Conservation (phyloP, 2,797 vertebrate species). For the Microctenopoma stevenorrisi region DNA sequence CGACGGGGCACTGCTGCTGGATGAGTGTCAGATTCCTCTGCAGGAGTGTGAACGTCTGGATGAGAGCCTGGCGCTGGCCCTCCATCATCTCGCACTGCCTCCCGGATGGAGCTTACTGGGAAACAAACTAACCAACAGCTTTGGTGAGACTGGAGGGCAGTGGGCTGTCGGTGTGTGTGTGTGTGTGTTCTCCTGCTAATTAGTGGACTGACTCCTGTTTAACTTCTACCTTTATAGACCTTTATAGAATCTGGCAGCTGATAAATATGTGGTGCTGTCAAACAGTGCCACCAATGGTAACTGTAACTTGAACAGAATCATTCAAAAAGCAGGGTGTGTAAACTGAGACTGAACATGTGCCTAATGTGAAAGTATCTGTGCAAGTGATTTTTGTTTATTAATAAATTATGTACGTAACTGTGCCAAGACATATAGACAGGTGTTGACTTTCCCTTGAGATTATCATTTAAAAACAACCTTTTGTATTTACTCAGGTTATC, state of each 20-base stretch:
- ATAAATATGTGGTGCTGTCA: slow-evolving; percentile 11
- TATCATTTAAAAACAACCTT: too few species aligned
- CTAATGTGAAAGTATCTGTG: not conserved
- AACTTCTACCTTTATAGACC: slow-evolving; percentile 16
- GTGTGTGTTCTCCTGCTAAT: not conserved
- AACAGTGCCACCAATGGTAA: not conserved
- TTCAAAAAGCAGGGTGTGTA: not conserved
- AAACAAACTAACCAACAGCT: slow-evolving; percentile 61
- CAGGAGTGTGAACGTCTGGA: slow-evolving; percentile 90
- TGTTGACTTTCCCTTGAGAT: too few species aligned
- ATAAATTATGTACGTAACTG: not conserved
- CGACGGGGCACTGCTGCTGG: slow-evolving; percentile 89
- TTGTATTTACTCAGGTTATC: too few species aligned
- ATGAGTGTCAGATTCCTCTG: slow-evolving; percentile 88
- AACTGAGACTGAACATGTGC: not conserved
- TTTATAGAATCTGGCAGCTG: not conserved
- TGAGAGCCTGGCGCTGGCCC: slow-evolving; percentile 89
- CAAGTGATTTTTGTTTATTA: not conserved
- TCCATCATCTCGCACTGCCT: slow-evolving; percentile 90
- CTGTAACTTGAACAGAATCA: slow-evolving; percentile 1
- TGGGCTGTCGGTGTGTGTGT: not conserved
- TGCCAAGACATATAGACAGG: not conserved
- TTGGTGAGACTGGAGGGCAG: slow-evolving; percentile 69
- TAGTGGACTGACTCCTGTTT: slow-evolving; percentile 13
- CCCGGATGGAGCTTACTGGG: slow-evolving; percentile 93